A percentile compares a stretch with the other conserved stretches of the same genome.
These are phyloP conservation scores for Diadromus collaris DNA, from an alignment of 2,888 invertebrate genomes.

Conservation along the genomic window DNA sequence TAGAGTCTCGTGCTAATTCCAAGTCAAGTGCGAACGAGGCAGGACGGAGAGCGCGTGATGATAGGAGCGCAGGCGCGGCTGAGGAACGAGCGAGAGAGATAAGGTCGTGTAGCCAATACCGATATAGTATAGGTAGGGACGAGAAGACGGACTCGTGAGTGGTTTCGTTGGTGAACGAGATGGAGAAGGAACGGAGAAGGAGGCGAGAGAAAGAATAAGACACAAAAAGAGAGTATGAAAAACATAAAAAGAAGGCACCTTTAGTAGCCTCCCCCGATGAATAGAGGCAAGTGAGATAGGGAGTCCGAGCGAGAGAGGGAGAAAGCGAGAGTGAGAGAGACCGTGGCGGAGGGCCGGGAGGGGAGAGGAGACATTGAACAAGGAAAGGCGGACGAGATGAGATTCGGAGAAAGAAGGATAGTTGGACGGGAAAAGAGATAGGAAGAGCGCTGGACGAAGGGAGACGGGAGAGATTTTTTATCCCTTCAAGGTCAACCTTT, in stretches of 20 bases:
- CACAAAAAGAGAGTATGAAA: constrained; percentile 2
- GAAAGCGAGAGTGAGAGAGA: too few species aligned
- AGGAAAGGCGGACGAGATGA: constrained; percentile 16
- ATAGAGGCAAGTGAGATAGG: constrained; percentile 45
- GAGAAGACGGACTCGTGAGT: neutral
- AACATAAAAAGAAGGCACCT: constrained; percentile 30
- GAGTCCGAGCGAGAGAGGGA: neutral
- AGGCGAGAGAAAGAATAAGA: constrained; percentile 34
- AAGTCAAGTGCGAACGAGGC: constrained; percentile 16
- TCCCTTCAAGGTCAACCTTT: constrained; percentile 75
- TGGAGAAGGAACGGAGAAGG: constrained; percentile 37
- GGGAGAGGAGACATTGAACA: constrained; percentile 16
- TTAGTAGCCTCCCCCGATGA: constrained; percentile 5
- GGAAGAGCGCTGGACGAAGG: constrained; percentile 62
- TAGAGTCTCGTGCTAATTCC: constrained; percentile 40
- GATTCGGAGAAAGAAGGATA: constrained; percentile 39
- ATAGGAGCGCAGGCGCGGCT: constrained; percentile 3
- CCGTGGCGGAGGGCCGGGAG: neutral
- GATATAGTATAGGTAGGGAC: neutral
- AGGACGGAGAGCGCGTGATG: constrained; percentile 4
- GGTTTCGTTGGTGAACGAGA: constrained; percentile 22
- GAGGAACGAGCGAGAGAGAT: constrained; percentile 20
- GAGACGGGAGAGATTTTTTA: constrained; percentile 66
- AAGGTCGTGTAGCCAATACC: neutral
- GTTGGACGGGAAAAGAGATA: constrained; percentile 38